A percentile compares a stretch with the other conserved stretches of the same genome.
Evolutionary conservation across 2,888 invertebrate genomes (phyloP).

Genomic region (Lasiommata megera): DNA sequence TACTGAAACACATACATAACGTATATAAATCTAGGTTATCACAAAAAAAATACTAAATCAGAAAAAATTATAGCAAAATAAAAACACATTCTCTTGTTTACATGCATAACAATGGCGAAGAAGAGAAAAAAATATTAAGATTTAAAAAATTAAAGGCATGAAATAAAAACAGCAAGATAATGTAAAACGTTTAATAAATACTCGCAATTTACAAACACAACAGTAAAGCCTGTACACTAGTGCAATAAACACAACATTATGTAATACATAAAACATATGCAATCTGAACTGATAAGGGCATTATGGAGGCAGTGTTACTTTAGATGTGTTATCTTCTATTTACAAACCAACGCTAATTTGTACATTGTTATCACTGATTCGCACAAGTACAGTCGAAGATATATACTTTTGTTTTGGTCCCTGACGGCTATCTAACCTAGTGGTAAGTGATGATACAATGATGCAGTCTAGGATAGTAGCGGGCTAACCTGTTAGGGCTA

Average conservation of each 20-base stretch:
- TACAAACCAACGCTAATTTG: conserved; percentile 54
- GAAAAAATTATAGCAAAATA: too few relatives aligned
- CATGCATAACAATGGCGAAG: too few relatives aligned
- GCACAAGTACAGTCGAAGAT: neutral
- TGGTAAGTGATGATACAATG: too few relatives aligned
- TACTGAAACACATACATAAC: too few relatives aligned
- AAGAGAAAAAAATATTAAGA: too few relatives aligned
- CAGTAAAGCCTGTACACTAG: conserved; percentile 47
- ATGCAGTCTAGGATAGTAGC: too few relatives aligned
- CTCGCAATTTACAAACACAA: conserved; percentile 64
- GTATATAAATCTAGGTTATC: too few relatives aligned
- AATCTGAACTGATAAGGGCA: conserved; percentile 8
- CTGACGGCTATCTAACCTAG: too few relatives aligned
- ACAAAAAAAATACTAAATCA: too few relatives aligned
- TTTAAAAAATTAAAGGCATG: neutral
- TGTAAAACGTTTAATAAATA: conserved; percentile 70
- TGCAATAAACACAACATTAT: conserved; percentile 13
- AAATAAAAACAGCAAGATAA: conserved; percentile 45
- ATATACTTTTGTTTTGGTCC: too few relatives aligned
- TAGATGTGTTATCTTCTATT: conserved; percentile 50
- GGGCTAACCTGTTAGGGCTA: too few relatives aligned
- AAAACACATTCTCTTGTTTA: too few relatives aligned
- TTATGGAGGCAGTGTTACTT: conserved; percentile 25
- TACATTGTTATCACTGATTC: conserved; percentile 39
- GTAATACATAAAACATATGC: neutral